Evolutionary conservation across 2,113 vertebrate species (phyloP).

Genomic region (Microtus pennsylvanicus): DNA sequence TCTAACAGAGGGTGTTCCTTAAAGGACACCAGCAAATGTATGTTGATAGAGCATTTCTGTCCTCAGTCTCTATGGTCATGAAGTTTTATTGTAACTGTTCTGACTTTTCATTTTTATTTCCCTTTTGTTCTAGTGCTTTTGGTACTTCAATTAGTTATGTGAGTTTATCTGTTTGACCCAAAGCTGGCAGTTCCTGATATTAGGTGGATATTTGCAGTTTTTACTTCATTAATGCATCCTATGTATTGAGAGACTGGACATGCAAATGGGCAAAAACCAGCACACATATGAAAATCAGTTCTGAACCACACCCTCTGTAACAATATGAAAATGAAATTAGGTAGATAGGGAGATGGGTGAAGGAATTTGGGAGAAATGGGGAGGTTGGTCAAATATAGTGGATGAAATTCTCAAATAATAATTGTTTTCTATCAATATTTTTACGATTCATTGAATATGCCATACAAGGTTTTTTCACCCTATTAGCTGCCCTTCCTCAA

Average conservation of each 20-base stretch:
- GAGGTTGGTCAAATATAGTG: background rate
- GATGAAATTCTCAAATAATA: background rate
- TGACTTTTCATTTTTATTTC: background rate
- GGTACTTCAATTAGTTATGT: background rate
- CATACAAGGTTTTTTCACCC: background rate
- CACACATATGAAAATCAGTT: background rate
- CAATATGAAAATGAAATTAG: background rate
- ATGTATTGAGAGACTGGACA: background rate
- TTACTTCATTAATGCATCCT: background rate
- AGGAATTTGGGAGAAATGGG: background rate
- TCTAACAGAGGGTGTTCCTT: background rate
- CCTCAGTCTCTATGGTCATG: background rate
- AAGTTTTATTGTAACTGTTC: background rate
- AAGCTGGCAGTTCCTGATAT: background rate
- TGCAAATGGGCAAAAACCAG: background rate
- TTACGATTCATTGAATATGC: background rate
- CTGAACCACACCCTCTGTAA: background rate
- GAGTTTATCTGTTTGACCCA: background rate
- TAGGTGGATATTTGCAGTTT: background rate
- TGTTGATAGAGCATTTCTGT: background rate
- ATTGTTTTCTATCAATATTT: background rate
- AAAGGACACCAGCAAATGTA: background rate
- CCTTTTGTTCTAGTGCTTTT: background rate
- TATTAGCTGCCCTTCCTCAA: background rate
- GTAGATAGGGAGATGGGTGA: background rate